Base-by-base conservation (phyloP, 1,140 invertebrate genomes). In the Holotrichia oblita region DNA sequence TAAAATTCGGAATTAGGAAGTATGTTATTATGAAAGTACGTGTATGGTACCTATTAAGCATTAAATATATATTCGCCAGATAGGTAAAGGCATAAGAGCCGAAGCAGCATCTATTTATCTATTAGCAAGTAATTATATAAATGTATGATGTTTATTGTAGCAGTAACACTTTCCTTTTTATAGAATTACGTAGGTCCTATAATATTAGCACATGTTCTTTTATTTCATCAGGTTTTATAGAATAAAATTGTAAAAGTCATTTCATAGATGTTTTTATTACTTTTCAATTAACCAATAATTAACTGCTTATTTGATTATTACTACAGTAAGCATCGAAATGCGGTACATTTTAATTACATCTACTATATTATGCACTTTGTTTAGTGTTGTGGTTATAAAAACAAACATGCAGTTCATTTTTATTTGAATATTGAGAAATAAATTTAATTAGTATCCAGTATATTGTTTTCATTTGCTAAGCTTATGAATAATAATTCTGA, bases 131-230 rank as follows among this genome's bases (percentile, higher is more conserved):
- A 69, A 69, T 69, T 69, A 69, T 69, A 69, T 69, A 69, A 69
- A 27, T 69, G 61, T 69, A 69, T 69, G 61, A 69, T 69, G 61
- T 69, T 69, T 69, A 69, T 69, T 69, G 61, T 69, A 69, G 61
- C 61, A 69, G 61, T 69, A 69, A 69, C 22, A 69, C 22, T 69
- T 69, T 69, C 7, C 27, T 34, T 69, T 69, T 69, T 69, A 27
- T 69, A 69, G 61, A 69, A 27, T 69, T 69, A 69, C 27, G 8
- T 69, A 69, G 61, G 61, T 69, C 22, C 61, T 69, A 69, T 7
- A 27, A 34, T 34, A 34, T 69, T 69, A 69, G 61, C 22, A 69
- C 22, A 69, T 69, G 61, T 69, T 69, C 61, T 69, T 69, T 69
- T 69, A 69, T 69, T 69, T 69, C 61, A 69, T 69, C 8, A 69